Evolutionary conservation across 2,888 invertebrate species (phyloP), one percentile per base, ranked within the genome.

Genomic region (Agrilus cyanescens): DNA sequence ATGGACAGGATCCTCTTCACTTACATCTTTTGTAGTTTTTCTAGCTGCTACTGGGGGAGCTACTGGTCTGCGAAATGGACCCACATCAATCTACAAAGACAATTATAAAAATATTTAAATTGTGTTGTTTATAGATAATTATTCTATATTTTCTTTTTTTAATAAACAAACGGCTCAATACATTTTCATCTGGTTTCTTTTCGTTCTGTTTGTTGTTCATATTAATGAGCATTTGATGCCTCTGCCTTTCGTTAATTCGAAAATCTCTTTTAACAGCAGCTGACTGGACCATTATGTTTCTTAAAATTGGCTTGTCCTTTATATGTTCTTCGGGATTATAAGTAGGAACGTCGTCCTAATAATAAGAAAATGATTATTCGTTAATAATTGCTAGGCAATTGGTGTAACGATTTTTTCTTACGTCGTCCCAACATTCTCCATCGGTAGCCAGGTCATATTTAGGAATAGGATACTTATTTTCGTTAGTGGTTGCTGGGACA

Each of bases 371-470:
- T 5, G 5, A 20, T 16, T 29, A 16, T 4, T 4, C 8, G 4
- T 16, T 29, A 31, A 31, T 34, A 15, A 18, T 32, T 16, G 18
- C 25, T 39, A 29, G 38, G 12, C 36, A 30, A 18, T n/a, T n/a
- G n/a, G n/a, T n/a, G n/a, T n/a, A n/a, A n/a, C n/a, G n/a, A 20
- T 3, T 8, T 29, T 14, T 33, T 51, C 54, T 53, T 54, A 60
- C 61, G 47, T 54, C 48, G 41, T 61, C 60, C 63, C 63, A 63
- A 41, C 44, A 47, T 18, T 58, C 56, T 12, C 56, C 58, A 25
- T 25, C 25, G 4, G 47, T 29, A 3, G 45, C 29, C 7, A 53
- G 46, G 12, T 49, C 37, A 2, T 44, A 6, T n/a, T 49, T 51
- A 3, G 45, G 29, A 5, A 52, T 32, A 3, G 50, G 48, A 45